Evolutionary conservation across 1,140 invertebrate species (phyloP).

Genomic region (Luehdorfia chinensis): DNA sequence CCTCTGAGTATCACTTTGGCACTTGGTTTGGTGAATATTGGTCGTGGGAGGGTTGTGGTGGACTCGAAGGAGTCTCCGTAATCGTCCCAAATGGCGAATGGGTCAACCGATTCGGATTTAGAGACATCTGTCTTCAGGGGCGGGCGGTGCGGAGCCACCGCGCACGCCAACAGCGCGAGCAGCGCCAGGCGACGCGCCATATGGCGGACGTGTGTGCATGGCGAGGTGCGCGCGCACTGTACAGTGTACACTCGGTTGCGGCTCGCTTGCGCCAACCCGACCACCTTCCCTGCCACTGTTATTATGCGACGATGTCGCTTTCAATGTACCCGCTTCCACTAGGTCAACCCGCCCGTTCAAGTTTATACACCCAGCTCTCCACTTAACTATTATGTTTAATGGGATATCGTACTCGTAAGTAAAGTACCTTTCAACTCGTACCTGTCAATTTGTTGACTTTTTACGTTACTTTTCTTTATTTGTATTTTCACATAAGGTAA

Average conservation of each 20-base stretch:
- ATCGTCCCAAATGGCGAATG: slow-evolving; percentile 55
- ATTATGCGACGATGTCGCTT: slow-evolving; percentile 65
- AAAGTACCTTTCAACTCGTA: slow-evolving; percentile 19
- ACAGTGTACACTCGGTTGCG: slow-evolving; percentile 49
- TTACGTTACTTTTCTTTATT: too few relatives aligned
- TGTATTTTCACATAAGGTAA: too few relatives aligned
- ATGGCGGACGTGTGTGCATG: slow-evolving; percentile 68
- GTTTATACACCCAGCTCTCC: slow-evolving; percentile 30
- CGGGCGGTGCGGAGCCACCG: slow-evolving; percentile 37
- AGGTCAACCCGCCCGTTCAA: slow-evolving; percentile 48
- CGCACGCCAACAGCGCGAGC: slow-evolving; percentile 58
- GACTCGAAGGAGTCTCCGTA: slow-evolving; percentile 53
- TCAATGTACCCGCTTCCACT: slow-evolving; percentile 51
- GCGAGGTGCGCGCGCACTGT: slow-evolving; percentile 70
- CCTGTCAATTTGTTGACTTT: background rate
- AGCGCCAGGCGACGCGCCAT: slow-evolving; percentile 74
- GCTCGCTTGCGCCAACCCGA: slow-evolving; percentile 27
- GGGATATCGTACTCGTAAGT: background rate
- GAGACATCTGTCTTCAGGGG: slow-evolving; percentile 31
- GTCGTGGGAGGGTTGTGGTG: slow-evolving; percentile 22
- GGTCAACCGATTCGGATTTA: slow-evolving; percentile 47
- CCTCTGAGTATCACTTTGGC: slow-evolving; percentile 56
- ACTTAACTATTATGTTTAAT: slow-evolving; percentile 31
- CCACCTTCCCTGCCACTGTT: slow-evolving; percentile 66
- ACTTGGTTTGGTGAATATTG: slow-evolving; percentile 33